Conservation (phyloP, 1,140 invertebrate genomes). For the Drosophila parvula region DNA sequence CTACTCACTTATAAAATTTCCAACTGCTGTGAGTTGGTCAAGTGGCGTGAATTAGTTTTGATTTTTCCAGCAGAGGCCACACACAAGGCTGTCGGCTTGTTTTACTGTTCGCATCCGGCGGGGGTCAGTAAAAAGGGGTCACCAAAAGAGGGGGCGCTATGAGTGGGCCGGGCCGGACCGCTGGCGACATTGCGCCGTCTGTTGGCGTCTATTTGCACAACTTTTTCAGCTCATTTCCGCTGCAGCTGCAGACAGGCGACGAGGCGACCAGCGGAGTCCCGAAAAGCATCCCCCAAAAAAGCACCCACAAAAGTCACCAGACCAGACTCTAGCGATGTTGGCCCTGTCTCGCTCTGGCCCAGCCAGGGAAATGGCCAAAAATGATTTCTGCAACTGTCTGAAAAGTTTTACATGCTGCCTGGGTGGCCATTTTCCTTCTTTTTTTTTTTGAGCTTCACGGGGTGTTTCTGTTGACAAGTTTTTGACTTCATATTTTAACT, state of each 20-base stretch:
- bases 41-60: constrained; percentile 55
- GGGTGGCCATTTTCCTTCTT: constrained; percentile 41
- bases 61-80: constrained; percentile 35
- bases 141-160: not conserved
- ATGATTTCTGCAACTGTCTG: constrained; percentile 80
- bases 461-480: constrained; percentile 65
- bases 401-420: constrained; percentile 72
- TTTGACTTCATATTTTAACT: constrained; percentile 74
- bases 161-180: not conserved
- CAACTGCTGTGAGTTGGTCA: constrained; percentile 28
- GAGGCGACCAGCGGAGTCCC: constrained; percentile 1
- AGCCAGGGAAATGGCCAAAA: constrained; percentile 52
- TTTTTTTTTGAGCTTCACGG: constrained; percentile 44
- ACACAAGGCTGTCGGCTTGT: constrained; percentile 68
- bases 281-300: constrained; percentile 21
- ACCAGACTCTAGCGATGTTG: not conserved
- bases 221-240: constrained; percentile 82
- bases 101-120: constrained; percentile 77
- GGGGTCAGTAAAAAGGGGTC: not conserved
- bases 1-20: not conserved
- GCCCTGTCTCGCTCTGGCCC: constrained; percentile 11
- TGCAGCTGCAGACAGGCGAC: constrained; percentile 58
- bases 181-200: constrained; percentile 62
- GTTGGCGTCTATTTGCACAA: constrained; percentile 74
- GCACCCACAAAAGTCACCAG: constrained; percentile 21